These are phyloP conservation scores for Dolichomitus sp. DNA, from an alignment of 2,888 invertebrate species.

Conservation along the genomic window DNA sequence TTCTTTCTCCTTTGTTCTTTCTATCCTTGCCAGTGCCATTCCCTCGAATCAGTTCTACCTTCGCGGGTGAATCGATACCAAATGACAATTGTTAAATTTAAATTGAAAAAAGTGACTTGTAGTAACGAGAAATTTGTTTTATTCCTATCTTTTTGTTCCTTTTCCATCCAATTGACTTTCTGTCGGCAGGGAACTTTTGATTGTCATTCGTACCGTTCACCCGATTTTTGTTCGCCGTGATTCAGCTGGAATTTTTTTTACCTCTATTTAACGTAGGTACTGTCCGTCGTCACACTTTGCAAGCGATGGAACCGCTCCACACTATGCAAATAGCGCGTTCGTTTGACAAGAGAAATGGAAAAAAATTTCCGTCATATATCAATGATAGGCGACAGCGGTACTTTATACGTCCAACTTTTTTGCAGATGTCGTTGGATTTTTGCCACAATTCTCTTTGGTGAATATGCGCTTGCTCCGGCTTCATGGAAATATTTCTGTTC, in stretches of 20 bases:
- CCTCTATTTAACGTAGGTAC: neutral
- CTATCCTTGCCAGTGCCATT: neutral
- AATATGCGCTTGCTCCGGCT: slow-evolving; percentile 9
- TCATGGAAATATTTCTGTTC: slow-evolving; percentile 1
- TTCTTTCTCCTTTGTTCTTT: slow-evolving; percentile 34
- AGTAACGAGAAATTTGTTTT: slow-evolving; percentile 59
- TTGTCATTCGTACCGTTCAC: slow-evolving; percentile 24
- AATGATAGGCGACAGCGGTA: neutral
- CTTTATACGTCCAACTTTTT: neutral
- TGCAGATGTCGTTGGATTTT: slow-evolving; percentile 1
- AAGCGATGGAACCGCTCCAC: slow-evolving; percentile 7
- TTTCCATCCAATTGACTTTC: slow-evolving; percentile 50
- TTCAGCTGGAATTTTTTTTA: slow-evolving; percentile 22
- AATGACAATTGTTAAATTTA: slow-evolving; percentile 59
- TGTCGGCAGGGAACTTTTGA: slow-evolving; percentile 35
- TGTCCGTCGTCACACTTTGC: slow-evolving; percentile 21
- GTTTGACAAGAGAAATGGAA: neutral
- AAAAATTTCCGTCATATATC: slow-evolving; percentile 7
- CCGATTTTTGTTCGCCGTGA: slow-evolving; percentile 28
- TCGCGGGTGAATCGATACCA: slow-evolving; percentile 19
- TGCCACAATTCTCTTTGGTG: neutral
- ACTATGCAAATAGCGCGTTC: slow-evolving; percentile 14
- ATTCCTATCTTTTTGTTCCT: neutral
- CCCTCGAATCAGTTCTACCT: slow-evolving; percentile 30
- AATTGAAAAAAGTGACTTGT: slow-evolving; percentile 40